Evolutionary conservation across 2,888 invertebrate species (phyloP).

Genomic region (Cataglyphis altisquamis): DNA sequence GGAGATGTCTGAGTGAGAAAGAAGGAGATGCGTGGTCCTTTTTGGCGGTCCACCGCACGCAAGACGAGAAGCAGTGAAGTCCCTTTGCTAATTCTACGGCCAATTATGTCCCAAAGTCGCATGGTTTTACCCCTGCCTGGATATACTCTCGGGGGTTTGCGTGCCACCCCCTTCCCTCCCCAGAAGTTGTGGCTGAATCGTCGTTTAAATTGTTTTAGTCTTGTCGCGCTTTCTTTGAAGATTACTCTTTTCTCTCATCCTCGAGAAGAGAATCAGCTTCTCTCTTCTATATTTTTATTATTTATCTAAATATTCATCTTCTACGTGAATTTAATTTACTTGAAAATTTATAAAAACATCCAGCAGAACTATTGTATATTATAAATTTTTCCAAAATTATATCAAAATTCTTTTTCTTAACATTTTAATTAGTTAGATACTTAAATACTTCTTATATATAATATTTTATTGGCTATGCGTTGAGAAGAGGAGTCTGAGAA

Average conservation of each 20-base stretch:
- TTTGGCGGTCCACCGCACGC: conserved; percentile 78
- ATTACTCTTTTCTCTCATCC: conserved; percentile 28
- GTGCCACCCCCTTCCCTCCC: conserved; percentile 54
- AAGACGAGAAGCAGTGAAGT: conserved; percentile 74
- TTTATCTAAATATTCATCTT: neutral
- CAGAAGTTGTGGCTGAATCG: conserved; percentile 51
- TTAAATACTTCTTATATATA: neutral
- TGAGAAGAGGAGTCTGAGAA: neutral
- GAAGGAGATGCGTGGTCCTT: conserved; percentile 60
- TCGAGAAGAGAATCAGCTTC: neutral
- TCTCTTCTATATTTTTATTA: neutral
- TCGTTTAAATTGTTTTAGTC: conserved; percentile 62
- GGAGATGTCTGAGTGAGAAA: conserved; percentile 22
- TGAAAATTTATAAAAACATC: neutral
- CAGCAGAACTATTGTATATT: neutral
- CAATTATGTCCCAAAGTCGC: conserved; percentile 79
- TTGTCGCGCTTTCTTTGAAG: conserved; percentile 55
- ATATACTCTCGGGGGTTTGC: conserved; percentile 64
- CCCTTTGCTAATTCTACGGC: conserved; percentile 82
- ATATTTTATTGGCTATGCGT: neutral
- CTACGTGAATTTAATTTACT: neutral
- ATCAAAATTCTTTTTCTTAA: neutral
- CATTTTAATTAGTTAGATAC: neutral
- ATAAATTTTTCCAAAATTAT: neutral
- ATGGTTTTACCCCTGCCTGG: conserved; percentile 69